Conservation (phyloP, 2,797 vertebrate genomes). For the Anomalospiza imberbis region DNA sequence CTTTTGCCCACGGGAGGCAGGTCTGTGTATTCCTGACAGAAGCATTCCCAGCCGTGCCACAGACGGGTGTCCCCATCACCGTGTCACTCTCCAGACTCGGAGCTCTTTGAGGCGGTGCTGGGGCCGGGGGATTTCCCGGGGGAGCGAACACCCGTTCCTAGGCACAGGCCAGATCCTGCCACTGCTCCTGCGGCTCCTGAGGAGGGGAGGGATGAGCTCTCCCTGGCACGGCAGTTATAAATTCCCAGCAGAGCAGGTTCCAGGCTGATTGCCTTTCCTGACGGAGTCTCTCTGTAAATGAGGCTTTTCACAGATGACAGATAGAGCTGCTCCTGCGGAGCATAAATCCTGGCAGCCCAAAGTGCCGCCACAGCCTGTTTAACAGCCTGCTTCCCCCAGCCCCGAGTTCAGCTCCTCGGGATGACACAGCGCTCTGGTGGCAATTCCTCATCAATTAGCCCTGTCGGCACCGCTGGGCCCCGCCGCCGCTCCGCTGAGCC, state of each 20-base stretch:
- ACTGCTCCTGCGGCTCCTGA: neutral
- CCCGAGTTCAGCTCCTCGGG: neutral
- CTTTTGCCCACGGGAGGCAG: no score
- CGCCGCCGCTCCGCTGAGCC: neutral
- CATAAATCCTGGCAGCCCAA: slow-evolving; percentile 46
- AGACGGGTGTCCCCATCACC: fast-evolving
- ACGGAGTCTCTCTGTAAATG: slow-evolving; percentile 60
- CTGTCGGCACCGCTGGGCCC: neutral
- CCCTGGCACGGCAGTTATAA: slow-evolving; percentile 48
- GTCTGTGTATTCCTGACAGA: fast-evolving
- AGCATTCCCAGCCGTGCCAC: neutral
- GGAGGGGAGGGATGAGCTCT: slow-evolving; percentile 23
- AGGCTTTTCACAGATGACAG: slow-evolving; percentile 61
- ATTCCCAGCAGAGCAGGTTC: slow-evolving; percentile 62
- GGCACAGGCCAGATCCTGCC: neutral
- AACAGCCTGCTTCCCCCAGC: slow-evolving; percentile 6
- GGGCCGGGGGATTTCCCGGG: neutral
- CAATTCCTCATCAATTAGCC: slow-evolving; percentile 33
- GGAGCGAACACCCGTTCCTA: neutral
- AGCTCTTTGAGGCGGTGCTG: neutral
- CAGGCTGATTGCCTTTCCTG: slow-evolving; percentile 65
- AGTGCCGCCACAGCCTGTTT: neutral
- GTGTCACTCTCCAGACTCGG: fast-evolving
- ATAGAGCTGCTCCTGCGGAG: slow-evolving; percentile 24
- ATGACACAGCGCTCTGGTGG: neutral